phyloP scores from a whole-genome alignment of 2,113 vertebrate species.

The Centrocercus urophasianus region DNA sequence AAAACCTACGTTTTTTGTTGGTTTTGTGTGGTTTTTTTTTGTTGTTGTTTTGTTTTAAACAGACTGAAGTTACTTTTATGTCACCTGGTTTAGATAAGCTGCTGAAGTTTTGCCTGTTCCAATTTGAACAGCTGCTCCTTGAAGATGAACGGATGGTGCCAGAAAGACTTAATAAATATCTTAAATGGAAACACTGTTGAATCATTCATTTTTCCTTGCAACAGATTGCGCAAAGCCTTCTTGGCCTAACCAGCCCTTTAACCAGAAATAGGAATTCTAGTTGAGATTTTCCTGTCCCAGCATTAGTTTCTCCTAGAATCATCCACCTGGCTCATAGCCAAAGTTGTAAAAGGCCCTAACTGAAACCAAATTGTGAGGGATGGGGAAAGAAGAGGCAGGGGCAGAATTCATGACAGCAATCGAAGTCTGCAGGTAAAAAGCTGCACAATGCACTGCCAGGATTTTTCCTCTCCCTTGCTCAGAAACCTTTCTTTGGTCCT shows the following conservation, averaged over 20 bases:
- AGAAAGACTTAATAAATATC: slow-evolving; percentile 50
- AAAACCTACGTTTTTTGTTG: background rate
- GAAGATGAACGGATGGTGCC: slow-evolving; percentile 20
- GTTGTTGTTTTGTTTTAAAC: background rate
- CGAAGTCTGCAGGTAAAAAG: too few species aligned
- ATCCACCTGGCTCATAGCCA: background rate
- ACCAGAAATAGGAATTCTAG: slow-evolving; percentile 5
- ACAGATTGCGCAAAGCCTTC: background rate
- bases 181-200: slow-evolving; percentile 35
- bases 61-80: background rate
- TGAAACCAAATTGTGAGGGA: background rate
- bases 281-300: background rate
- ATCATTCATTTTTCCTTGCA: background rate
- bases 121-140: slow-evolving; percentile 37
- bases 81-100: slow-evolving; percentile 61
- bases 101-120: background rate
- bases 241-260: background rate
- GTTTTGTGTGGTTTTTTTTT: background rate
- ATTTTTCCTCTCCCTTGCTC: background rate
- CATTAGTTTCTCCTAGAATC: background rate
- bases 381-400: background rate
- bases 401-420: background rate
- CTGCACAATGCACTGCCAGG: background rate
- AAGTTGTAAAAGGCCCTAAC: background rate
- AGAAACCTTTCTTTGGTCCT: background rate